A percentile compares a stretch with the other conserved stretches of the same genome.
phyloP scores from a whole-genome alignment of 2,113 vertebrate species.

The Triplophysa siluroides region DNA sequence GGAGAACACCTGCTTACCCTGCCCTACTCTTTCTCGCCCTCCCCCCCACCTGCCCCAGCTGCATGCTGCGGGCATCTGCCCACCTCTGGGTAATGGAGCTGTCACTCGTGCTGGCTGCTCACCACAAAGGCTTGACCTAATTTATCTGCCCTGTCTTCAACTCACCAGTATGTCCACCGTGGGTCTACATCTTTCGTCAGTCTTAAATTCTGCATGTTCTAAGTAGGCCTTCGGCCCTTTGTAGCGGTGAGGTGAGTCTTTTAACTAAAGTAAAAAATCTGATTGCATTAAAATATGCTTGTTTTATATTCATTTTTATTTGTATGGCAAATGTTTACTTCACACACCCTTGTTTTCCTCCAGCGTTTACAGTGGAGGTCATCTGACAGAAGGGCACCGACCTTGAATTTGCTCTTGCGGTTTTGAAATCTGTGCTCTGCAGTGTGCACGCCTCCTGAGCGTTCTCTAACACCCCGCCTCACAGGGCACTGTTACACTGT shows the following conservation, averaged over 20 bases:
- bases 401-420: slow-evolving; percentile 57
- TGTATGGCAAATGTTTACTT: not conserved
- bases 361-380: slow-evolving; percentile 51
- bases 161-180: slow-evolving; percentile 42
- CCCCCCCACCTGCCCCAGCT: slow-evolving; percentile 52
- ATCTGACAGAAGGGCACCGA: slow-evolving; percentile 55
- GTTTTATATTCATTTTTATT: no score
- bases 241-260: slow-evolving; percentile 6
- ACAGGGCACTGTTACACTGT: slow-evolving; percentile 32
- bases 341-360: slow-evolving; percentile 42
- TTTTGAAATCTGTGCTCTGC: slow-evolving; percentile 45
- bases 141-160: slow-evolving; percentile 53
- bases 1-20: slow-evolving; percentile 61
- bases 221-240: not conserved
- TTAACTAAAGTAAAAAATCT: not conserved
- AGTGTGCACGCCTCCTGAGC: slow-evolving; percentile 28
- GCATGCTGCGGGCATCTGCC: slow-evolving; percentile 61
- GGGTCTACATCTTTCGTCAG: slow-evolving; percentile 13
- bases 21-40: slow-evolving; percentile 26
- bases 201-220: not conserved
- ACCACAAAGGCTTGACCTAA: slow-evolving; percentile 53
- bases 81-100: slow-evolving; percentile 62
- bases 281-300: no score
- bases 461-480: slow-evolving; percentile 25
- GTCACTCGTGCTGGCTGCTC: slow-evolving; percentile 57